phyloP scores from a whole-genome alignment of 2,888 invertebrate species.

The Apotomis turbidana region DNA sequence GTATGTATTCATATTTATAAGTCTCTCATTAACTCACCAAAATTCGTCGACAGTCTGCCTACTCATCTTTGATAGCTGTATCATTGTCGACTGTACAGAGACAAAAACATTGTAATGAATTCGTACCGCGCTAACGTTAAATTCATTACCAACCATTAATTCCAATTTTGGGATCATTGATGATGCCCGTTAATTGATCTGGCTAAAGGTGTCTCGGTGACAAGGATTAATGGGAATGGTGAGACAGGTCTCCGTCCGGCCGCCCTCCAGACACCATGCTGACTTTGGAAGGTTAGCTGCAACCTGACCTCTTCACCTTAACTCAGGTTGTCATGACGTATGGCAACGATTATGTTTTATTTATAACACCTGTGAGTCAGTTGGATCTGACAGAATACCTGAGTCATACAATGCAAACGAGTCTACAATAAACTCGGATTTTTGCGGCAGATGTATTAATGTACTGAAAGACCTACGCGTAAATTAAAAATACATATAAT shows the following conservation, averaged over 20 bases:
- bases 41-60: no score
- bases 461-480: no score
- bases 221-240: slow-evolving; percentile 41
- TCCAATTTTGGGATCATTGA: slow-evolving; percentile 19
- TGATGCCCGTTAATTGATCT: slow-evolving; percentile 21
- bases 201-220: slow-evolving; percentile 26
- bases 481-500: no score
- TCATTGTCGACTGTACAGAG: not conserved
- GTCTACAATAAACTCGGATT: not conserved
- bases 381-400: not conserved
- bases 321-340: slow-evolving; percentile 18
- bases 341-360: slow-evolving; percentile 23
- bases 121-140: not conserved
- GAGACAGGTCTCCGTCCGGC: slow-evolving; percentile 53
- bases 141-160: slow-evolving; percentile 29
- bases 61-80: no score
- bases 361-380: slow-evolving; percentile 8
- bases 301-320: slow-evolving; percentile 33
- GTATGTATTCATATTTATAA: no score
- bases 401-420: not conserved
- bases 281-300: slow-evolving; percentile 40
- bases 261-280: slow-evolving; percentile 71
- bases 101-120: slow-evolving; percentile 11
- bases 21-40: no score
- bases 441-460: not conserved